Percentiles rank a stretch among this genome's conserved stretches.
Evolutionary conservation across 2,113 vertebrate genomes (phyloP).

Genomic region (Trogon melanurus): DNA sequence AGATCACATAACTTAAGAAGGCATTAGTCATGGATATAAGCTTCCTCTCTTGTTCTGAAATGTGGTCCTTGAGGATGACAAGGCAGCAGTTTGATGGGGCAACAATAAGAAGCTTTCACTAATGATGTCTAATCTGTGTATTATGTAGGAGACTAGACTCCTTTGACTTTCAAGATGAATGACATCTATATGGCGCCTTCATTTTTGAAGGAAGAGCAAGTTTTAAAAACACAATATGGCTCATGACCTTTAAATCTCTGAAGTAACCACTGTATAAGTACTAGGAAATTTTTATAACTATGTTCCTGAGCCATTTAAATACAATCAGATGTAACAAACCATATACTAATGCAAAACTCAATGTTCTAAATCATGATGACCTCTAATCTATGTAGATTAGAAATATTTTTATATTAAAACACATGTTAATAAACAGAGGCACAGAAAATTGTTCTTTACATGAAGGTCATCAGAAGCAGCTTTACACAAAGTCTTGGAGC

Average conservation of each 20-base stretch:
- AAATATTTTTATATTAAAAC: background rate
- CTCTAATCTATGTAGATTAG: background rate
- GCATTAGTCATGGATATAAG: background rate
- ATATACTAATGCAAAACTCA: background rate
- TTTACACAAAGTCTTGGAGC: background rate
- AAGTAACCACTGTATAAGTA: background rate
- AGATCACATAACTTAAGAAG: background rate
- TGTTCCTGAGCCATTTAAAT: background rate
- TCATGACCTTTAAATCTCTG: constrained; percentile 10
- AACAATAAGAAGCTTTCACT: background rate
- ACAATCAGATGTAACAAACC: background rate
- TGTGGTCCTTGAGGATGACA: background rate
- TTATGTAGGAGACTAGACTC: background rate
- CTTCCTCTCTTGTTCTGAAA: background rate
- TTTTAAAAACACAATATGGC: background rate
- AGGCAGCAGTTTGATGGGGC: background rate
- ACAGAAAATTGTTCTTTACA: background rate
- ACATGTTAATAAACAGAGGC: background rate
- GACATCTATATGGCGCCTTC: background rate
- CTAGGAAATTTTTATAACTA: background rate
- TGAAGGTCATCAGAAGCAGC: background rate
- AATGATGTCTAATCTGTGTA: background rate
- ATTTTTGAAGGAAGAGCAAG: background rate
- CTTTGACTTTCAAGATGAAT: background rate
- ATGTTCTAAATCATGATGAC: background rate